Base-by-base conservation (phyloP, 1,140 invertebrate genomes). In the Drosophila leontia region DNA sequence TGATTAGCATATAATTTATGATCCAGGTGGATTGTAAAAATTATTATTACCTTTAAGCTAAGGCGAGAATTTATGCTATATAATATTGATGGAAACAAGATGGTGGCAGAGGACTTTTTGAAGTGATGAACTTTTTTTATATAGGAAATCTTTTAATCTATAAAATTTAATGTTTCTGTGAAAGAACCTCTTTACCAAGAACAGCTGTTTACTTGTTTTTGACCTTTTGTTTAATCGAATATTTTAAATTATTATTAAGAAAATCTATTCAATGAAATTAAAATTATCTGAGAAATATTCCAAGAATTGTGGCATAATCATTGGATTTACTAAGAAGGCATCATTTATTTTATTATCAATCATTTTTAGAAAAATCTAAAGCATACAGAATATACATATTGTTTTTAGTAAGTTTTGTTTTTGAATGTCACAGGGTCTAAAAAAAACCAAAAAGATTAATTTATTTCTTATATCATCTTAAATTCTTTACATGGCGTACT, bases 1-100 rank as follows among this genome's bases (percentile, higher is more conserved):
- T 87, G 80, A 84, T 88, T 90, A 84, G 55, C 75, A 81, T 81
- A 80, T 90, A 78, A 84, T 88, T 83, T 80, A 77, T 62, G 82
- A 59, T 60, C 67, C 69, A 51, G 42, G 11, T 53, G 37, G 42
- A 57, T 71, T 53, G 50, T 76, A 55, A 44, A 67, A 62, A 60
- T 75, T 78, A 83, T 59, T 44, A 65, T 62, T 57, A 26, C 71
- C 42, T 69, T 74, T 68, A 64, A 72, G 60, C 23, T 7, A 42
- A 45, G 42, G 48, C 50, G 62, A 70, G 65, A 50, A 70, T 70
- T 48, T 70, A 59, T 72, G 47, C 64, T 39, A n/a, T 32, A 70
- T 35, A 26, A 53, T 35, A 29, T 29, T 69, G 59, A 23, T 13
- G 39, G 45, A 32, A 58, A 41, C 42, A 23, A 19, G 34, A 45